phyloP scores from a whole-genome alignment of 2,888 invertebrate genomes.

The Eupithecia subfuscata region DNA sequence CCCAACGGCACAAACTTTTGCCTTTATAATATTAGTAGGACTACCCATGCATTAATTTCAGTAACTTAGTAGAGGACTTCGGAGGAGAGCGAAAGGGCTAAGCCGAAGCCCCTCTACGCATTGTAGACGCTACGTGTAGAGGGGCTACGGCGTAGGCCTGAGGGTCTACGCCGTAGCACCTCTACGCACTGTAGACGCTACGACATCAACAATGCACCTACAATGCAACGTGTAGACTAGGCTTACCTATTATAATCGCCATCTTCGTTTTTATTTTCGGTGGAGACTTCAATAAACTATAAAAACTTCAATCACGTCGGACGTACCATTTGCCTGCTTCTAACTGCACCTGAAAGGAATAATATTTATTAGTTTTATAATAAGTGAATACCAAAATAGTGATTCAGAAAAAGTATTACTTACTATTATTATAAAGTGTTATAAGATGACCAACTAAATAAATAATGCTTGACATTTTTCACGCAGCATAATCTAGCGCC shows the following conservation, averaged over 20 bases:
- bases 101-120: too few species aligned
- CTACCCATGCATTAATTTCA: too few species aligned
- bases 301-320: slow-evolving; percentile 40
- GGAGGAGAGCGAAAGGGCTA: too few species aligned
- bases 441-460: neutral
- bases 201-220: neutral
- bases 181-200: neutral
- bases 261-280: slow-evolving; percentile 42
- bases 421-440: neutral
- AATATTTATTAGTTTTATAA: neutral
- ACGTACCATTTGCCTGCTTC: slow-evolving; percentile 29
- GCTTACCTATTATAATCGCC: slow-evolving; percentile 56
- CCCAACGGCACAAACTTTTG: too few species aligned
- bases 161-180: neutral
- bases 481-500: neutral
- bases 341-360: slow-evolving; percentile 45
- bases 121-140: neutral
- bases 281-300: slow-evolving; percentile 1
- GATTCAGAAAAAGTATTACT: neutral
- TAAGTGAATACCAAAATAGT: neutral
- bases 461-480: neutral
- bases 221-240: neutral
- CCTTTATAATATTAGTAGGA: too few species aligned
- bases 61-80: neutral
- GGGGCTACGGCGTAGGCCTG: neutral